Evolutionary conservation across 2,888 invertebrate genomes (phyloP), one percentile per base, ranked within the genome.

Genomic region (Nephrotoma appendiculata): DNA sequence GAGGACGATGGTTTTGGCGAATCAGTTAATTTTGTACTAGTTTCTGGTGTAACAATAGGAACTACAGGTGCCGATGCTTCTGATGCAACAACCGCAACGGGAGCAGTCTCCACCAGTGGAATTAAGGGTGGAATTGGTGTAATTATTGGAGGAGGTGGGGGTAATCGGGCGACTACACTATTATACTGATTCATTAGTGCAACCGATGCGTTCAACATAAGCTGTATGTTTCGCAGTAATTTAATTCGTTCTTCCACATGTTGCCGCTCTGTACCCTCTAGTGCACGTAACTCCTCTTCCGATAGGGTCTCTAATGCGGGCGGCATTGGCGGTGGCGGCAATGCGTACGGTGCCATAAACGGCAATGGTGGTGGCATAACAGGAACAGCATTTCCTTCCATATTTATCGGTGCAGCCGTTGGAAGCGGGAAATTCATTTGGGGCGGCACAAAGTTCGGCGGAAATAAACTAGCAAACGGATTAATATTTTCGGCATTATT

Each of bases 131-230:
- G 15, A 52, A 88, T 9, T 41, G 87, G 45, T 9, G 87, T 45
- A 52, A 87, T 87, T 84, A 87, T 52, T 84, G 88, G 89, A 89
- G 92, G 90, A 89, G 87, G 90, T 90, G 90, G 92, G 88, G 92
- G 94, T 91, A 92, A 91, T 90, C 91, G 93, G 86, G 94, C 92
- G 86, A 95, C 94, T 41, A 95, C 94, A 86, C 94, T 93, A 87
- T 95, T 95, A 91, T 99, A 99, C 91, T 99, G 98, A 89, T 97
- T 96, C 96, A 99, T 97, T 92, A 99, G 95, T 86, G 97, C 93
- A 87, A 96, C 96, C 3, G 98, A 98, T 83, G 98, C 98, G 91
- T 99, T 99, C 89, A 99, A 91, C 91, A 99, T 94, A 1, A 97
- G 93, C 92, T 97, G 95, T 88, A 98, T 96, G 92, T 98, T 97